Evolutionary conservation across 2,888 invertebrate genomes (phyloP), one percentile per base, ranked within the genome.

Genomic region (Heliothis peltigera): DNA sequence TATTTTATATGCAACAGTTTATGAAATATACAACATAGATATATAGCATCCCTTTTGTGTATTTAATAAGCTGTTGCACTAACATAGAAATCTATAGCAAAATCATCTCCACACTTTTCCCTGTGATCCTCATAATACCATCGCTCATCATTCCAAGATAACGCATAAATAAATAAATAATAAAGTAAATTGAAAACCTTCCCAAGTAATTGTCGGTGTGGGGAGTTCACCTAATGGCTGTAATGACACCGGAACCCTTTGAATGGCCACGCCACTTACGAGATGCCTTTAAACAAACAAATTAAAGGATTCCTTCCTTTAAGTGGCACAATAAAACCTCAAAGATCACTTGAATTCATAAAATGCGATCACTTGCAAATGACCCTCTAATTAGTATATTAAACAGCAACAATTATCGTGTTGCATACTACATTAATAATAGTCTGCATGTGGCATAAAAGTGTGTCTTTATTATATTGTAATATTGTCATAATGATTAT

Each of bases 131-230:
- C 49, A 48, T 74, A 72, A 77, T 80, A 80, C 80, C 85, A 89
- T 89, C 87, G 87, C 88, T 93, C 91, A 92, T 93, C 89, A 90
- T 92, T 89, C 83, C 73, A 83, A 85, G 87, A 91, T 92, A 91
- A 92, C 88, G 92, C 91, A 92, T 93, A 94, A 92, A 93, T 94
- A 94, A 94, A 94, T 93, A 94, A 92, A 93, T 92, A 92, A 93
- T 94, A 94, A 93, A 94, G 91, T 89, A 92, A 94, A 94, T 94
- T 94, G 94, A 94, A 94, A 90, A 87, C 87, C 88, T 85, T 87
- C 89, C 82, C 86, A 83, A 87, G 89, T 90, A 91, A 90, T 89
- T 73, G 83, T 80, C 81, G 75, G 77, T 80, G 82, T 84, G 86
- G 87, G 82, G 84, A 82, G 85, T 82, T 85, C 84, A 83, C 80